These are phyloP conservation scores for Drosophila quadrilineata DNA, from an alignment of 1,140 invertebrate genomes.

Conservation along the genomic window DNA sequence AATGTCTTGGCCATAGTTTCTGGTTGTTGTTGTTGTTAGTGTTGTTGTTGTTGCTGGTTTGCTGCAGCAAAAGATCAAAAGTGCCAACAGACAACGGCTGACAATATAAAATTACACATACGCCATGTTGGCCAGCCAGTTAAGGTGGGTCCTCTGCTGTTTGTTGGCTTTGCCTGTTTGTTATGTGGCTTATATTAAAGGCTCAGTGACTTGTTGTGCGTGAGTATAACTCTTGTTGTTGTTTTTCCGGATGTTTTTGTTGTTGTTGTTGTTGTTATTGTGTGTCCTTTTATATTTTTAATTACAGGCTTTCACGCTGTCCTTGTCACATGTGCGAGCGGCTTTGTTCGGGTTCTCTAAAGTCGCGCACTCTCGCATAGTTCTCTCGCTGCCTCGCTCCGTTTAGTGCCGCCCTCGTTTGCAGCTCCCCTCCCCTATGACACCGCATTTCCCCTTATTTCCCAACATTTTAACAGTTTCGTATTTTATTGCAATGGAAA, in stretches of 20 bases:
- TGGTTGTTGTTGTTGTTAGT: slow-evolving; percentile 11
- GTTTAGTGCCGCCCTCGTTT: slow-evolving; percentile 20
- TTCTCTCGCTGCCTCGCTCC: too few relatives aligned
- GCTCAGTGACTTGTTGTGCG: neutral
- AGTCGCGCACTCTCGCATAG: neutral
- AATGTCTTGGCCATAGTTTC: slow-evolving; percentile 28
- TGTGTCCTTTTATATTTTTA: slow-evolving; percentile 43
- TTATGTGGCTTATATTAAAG: slow-evolving; percentile 42
- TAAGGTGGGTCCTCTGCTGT: slow-evolving; percentile 13
- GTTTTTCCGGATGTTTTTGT: neutral
- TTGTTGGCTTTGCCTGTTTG: neutral
- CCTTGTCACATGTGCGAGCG: slow-evolving; percentile 27
- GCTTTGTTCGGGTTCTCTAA: slow-evolving; percentile 1
- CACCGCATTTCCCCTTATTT: neutral
- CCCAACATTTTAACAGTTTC: slow-evolving; percentile 6
- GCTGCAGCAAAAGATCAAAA: slow-evolving; percentile 73
- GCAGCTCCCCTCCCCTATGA: neutral
- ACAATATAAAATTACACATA: slow-evolving; percentile 72
- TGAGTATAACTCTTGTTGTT: neutral
- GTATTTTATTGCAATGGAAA: slow-evolving; percentile 21
- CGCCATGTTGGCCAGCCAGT: slow-evolving; percentile 48
- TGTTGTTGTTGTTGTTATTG: slow-evolving; percentile 23
- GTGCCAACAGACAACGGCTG: slow-evolving; percentile 19
- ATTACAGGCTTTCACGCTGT: slow-evolving; percentile 44
- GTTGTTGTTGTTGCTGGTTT: neutral